A percentile compares a stretch with the other conserved stretches of the same genome.
phyloP scores from a whole-genome alignment of 2,797 vertebrate genomes.

The Eutrigla gurnardus region DNA sequence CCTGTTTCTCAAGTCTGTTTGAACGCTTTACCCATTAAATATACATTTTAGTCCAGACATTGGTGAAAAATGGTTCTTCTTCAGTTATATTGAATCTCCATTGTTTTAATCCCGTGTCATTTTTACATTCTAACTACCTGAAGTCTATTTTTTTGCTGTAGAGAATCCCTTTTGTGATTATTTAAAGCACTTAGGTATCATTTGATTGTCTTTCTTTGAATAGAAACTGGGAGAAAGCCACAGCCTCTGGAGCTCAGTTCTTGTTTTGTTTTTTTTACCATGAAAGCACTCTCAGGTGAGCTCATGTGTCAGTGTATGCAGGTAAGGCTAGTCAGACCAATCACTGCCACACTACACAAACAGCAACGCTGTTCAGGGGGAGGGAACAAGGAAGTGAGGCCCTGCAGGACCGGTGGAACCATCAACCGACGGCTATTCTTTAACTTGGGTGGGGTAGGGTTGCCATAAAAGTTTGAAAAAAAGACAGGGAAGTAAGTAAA shows the following conservation, averaged over 20 bases:
- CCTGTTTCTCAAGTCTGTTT: conserved; percentile 61
- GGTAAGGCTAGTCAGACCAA: conserved; percentile 76
- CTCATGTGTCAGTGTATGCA: conserved; percentile 83
- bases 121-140: not conserved
- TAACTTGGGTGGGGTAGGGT: conserved; percentile 80
- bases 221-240: conserved; percentile 34
- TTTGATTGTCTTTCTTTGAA: conserved; percentile 4
- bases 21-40: conserved; percentile 50
- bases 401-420: conserved; percentile 85
- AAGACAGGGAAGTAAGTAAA: conserved; percentile 48
- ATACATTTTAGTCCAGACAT: conserved; percentile 19
- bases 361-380: conserved; percentile 68
- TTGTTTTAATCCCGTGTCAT: not conserved
- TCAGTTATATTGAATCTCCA: not conserved
- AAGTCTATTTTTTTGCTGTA: not conserved
- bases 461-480: conserved; percentile 56
- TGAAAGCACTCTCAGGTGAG: conserved; percentile 70
- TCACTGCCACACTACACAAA: conserved; percentile 78
- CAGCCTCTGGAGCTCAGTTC: conserved; percentile 42
- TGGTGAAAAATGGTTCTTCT: not conserved
- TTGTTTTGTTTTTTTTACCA: conserved; percentile 31
- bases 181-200: conserved; percentile 9
- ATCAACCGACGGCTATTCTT: conserved; percentile 84
- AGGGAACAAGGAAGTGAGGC: conserved; percentile 80
- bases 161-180: conserved; percentile 1